A percentile compares a stretch with the other conserved stretches of the same genome.
Evolutionary conservation across 2,888 invertebrate species (phyloP).

Genomic region (Tanaodytes sp.): DNA sequence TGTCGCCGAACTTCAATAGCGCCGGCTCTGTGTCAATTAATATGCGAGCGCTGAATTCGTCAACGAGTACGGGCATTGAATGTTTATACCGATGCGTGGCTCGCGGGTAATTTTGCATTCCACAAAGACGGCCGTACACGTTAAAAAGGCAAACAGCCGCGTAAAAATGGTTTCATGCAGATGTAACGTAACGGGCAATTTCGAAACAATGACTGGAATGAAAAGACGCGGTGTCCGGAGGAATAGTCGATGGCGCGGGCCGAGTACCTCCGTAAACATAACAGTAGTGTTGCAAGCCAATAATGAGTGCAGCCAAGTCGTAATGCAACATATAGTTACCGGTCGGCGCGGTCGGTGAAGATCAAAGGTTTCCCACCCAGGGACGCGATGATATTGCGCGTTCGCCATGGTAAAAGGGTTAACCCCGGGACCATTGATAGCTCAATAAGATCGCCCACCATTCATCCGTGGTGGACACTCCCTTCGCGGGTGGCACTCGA

Average conservation of each 20-base stretch:
- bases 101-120: slow-evolving; percentile 20
- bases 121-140: slow-evolving; percentile 29
- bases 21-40: neutral
- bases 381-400: slow-evolving; percentile 56
- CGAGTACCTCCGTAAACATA: slow-evolving; percentile 62
- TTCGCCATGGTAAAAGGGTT: slow-evolving; percentile 63
- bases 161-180: slow-evolving; percentile 33
- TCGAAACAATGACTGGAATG: slow-evolving; percentile 42
- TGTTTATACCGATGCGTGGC: slow-evolving; percentile 23
- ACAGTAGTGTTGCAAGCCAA: slow-evolving; percentile 64
- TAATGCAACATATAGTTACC: slow-evolving; percentile 70
- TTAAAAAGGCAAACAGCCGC: slow-evolving; percentile 30
- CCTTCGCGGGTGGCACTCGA: slow-evolving; percentile 58
- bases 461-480: slow-evolving; percentile 62
- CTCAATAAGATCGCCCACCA: slow-evolving; percentile 68
- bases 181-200: slow-evolving; percentile 41
- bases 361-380: slow-evolving; percentile 65
- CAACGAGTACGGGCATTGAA: slow-evolving; percentile 40
- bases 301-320: slow-evolving; percentile 67
- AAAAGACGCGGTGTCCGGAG: slow-evolving; percentile 24
- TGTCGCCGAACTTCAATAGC: slow-evolving; percentile 12
- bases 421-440: slow-evolving; percentile 67
- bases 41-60: slow-evolving; percentile 11
- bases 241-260: slow-evolving; percentile 51
- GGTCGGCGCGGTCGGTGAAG: slow-evolving; percentile 67